Evolutionary conservation across 1,140 invertebrate genomes (phyloP), one percentile per base, ranked within the genome.

Genomic region (Drosophila pectinifera): DNA sequence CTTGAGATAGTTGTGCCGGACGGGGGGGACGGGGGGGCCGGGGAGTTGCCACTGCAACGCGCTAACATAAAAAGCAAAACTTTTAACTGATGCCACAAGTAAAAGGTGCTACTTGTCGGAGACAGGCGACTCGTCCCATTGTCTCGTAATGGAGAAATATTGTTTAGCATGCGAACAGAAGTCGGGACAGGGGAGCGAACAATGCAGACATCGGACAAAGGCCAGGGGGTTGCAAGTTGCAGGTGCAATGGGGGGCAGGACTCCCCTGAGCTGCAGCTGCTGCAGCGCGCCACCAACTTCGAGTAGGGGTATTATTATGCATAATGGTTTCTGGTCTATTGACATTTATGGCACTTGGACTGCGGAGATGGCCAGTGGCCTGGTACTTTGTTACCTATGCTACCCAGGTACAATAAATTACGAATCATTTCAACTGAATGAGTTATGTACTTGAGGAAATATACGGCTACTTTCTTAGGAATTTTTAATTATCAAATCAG

Each of bases 241-340:
- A 2, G 43, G 24, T 14, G 22, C 49, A 22, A 1, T 20, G 13
- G 18, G 4, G 48, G 26, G n/a, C n/a, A 22, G 2, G 57, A 45
- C 22, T 45, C 39, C 67, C 38, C 14, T 36, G 34, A 28, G 67
- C 7, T 39, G 51, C 48, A 64, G 70, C 65, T 65, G 49, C 58
- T 80, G 72, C 72, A 75, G 34, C 39, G 45, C n/a, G 20, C 55
- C 16, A 42, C 16, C 63, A 56, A 70, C 34, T 74, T 58, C 31
- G 45, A 48, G 46, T 26, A 18, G 55, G 55, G 56, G 53, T 48
- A 53, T 74, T 85, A 85, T 86, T 85, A 81, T 86, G 82, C 82
- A 85, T 85, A 86, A 85, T 86, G 82, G 64, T 85, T 85, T 85
- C 80, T 81, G 82, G 82, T 86, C 82, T 85, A 85, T 85, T 85